Percentiles rank a stretch among this genome's conserved stretches.
These are phyloP conservation scores for Parnassius mnemosyne DNA, from an alignment of 2,888 invertebrate species.

Conservation along the genomic window DNA sequence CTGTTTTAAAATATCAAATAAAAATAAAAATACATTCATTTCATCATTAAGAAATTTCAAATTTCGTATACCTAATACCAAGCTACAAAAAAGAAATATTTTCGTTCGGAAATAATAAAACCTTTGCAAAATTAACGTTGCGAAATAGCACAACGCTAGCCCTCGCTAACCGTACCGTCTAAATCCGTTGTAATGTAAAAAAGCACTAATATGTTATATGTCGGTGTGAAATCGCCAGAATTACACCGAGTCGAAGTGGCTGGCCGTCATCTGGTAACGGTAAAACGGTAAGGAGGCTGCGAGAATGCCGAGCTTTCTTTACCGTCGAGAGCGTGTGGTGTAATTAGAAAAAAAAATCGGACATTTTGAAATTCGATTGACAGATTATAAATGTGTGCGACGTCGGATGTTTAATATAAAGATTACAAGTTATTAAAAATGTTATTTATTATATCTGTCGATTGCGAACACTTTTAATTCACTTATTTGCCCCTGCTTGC, in stretches of 20 bases:
- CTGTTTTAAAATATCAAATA: too few species aligned
- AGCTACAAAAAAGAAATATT: neutral
- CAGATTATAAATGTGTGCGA: slow-evolving; percentile 11
- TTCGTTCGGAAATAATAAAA: slow-evolving; percentile 1
- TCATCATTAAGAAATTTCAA: neutral
- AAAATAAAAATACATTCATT: too few species aligned
- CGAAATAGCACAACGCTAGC: slow-evolving; percentile 14
- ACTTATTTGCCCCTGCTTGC: too few species aligned
- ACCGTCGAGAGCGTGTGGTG: slow-evolving; percentile 7
- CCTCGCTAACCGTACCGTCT: slow-evolving; percentile 25
- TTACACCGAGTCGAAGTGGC: slow-evolving; percentile 38
- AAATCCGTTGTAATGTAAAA: slow-evolving; percentile 36
- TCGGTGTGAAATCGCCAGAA: slow-evolving; percentile 69
- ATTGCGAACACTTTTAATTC: too few species aligned
- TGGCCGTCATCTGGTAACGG: slow-evolving; percentile 67
- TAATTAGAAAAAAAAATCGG: slow-evolving; percentile 20
- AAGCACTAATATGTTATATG: slow-evolving; percentile 53
- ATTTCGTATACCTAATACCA: neutral
- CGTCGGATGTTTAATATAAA: too few species aligned
- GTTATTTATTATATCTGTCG: too few species aligned
- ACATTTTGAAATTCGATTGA: slow-evolving; percentile 4
- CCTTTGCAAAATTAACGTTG: slow-evolving; percentile 10
- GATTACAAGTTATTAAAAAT: too few species aligned
- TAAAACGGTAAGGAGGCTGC: slow-evolving; percentile 43
- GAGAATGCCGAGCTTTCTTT: slow-evolving; percentile 24